A percentile compares a stretch with the other conserved stretches of the same genome.
These are phyloP conservation scores for Drosophila yooni DNA, from an alignment of 2,888 invertebrate species.

Conservation along the genomic window DNA sequence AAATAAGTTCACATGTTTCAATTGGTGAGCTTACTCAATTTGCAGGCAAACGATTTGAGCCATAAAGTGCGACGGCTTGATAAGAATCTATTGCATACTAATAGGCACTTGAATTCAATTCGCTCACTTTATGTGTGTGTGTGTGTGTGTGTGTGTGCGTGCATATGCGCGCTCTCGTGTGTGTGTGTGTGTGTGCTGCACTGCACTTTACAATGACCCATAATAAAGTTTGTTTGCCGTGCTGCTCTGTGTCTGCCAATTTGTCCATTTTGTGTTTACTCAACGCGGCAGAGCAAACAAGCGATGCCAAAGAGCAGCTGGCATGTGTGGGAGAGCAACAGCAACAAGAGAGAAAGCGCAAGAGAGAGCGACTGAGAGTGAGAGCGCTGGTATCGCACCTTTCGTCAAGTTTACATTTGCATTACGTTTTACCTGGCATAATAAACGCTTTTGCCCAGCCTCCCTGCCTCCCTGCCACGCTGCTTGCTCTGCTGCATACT, in stretches of 20 bases:
- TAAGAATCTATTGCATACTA: slow-evolving; percentile 77
- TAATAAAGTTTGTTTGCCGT: slow-evolving; percentile 74
- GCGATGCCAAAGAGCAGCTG: slow-evolving; percentile 53
- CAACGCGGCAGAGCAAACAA: slow-evolving; percentile 62
- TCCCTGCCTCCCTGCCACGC: slow-evolving; percentile 1
- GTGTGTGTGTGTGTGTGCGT: slow-evolving; percentile 1
- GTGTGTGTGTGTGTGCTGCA: slow-evolving; percentile 28
- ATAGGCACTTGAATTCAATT: slow-evolving; percentile 73
- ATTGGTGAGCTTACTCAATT: slow-evolving; percentile 60
- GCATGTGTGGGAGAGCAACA: slow-evolving; percentile 19
- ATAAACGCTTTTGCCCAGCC: slow-evolving; percentile 23
- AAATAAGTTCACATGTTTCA: slow-evolving; percentile 59
- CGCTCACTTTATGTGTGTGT: slow-evolving; percentile 56
- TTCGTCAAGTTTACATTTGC: slow-evolving; percentile 61
- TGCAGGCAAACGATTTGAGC: slow-evolving; percentile 63
- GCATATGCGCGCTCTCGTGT: slow-evolving; percentile 10
- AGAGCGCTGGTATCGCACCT: slow-evolving; percentile 36
- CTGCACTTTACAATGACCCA: slow-evolving; percentile 72
- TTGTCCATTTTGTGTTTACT: slow-evolving; percentile 66
- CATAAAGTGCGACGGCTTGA: slow-evolving; percentile 65
- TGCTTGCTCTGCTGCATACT: slow-evolving; percentile 31
- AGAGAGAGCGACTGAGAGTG: background rate
- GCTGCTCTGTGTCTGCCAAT: slow-evolving; percentile 71
- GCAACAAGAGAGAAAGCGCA: background rate
- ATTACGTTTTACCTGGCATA: slow-evolving; percentile 52